Base-by-base conservation (phyloP, 1,140 invertebrate species). In the Diabrotica virgifera region DNA sequence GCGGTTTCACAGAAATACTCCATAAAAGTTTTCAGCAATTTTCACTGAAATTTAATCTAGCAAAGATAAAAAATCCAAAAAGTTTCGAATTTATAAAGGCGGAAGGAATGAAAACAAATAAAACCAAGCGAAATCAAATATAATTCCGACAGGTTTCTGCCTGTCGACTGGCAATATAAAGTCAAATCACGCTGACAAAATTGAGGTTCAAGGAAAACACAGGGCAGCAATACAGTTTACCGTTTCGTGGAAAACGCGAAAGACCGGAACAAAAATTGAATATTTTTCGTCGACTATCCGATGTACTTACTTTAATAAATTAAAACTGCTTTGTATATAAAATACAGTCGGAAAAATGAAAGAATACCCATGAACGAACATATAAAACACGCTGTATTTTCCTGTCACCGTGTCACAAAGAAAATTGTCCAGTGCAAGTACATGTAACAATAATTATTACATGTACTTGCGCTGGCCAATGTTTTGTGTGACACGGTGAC, bases 131-230 rank as follows among this genome's bases (percentile, higher is more conserved):
- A n/a, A 46, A 46, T 46, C 40, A 46, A 46, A 46, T 46, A 46
- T 46, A 46, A 46, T 46, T 46, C n/a, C 40, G 40, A 46, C 40
- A 46, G 40, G 40, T 46, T 46, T 46, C 40, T 46, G 40, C 40
- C n/a, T 46, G 40, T 3, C 40, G 40, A 46, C 8, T 46, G 5
- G 3, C 40, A 46, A 46, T 46, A 46, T 46, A 6, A 46, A 46
- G 40, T 46, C 5, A 46, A 46, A 46, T 46, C 40, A 46, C 40
- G 40, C 40, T 46, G 40, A 46, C 40, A 46, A 46, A 46, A 46
- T 46, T 46, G 40, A 46, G 40, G 40, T 46, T 46, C 40, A 46
- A 46, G 40, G 40, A 46, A 46, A 46, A 46, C 40, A 10, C 40
- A 46, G 40, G n/a, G 40, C 40, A 46, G 40, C 40, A 10, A 46